Percentiles rank a stretch among this genome's conserved stretches.
Evolutionary conservation across 1,140 invertebrate genomes (phyloP).

Genomic region (Kradibia gibbosae): DNA sequence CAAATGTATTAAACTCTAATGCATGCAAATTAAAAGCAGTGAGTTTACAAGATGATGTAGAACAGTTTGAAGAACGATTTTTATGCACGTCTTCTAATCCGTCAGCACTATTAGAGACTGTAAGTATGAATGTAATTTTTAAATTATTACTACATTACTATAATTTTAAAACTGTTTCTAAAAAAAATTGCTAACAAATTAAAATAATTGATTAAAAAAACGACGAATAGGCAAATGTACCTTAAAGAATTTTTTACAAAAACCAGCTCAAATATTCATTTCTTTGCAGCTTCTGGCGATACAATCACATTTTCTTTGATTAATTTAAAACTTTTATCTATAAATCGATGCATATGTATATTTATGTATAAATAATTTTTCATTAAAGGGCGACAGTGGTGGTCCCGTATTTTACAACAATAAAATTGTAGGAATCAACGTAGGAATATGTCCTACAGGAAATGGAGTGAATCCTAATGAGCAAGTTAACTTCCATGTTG

Average conservation of each 20-base stretch:
- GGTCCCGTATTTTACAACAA: background rate
- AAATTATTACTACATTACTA: too few species aligned
- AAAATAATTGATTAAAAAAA: too few species aligned
- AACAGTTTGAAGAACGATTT: background rate
- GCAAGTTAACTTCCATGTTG: slow-evolving; percentile 2
- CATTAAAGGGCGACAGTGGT: background rate
- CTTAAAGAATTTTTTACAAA: too few species aligned
- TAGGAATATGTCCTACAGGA: background rate
- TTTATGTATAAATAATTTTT: background rate
- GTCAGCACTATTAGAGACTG: background rate
- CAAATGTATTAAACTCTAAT: background rate
- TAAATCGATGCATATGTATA: background rate
- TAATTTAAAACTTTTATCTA: too few species aligned
- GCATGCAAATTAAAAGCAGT: background rate
- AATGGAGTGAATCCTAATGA: background rate
- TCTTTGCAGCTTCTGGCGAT: too few species aligned
- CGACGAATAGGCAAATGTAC: too few species aligned
- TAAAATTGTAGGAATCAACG: background rate
- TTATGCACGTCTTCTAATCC: background rate
- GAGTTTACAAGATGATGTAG: background rate
- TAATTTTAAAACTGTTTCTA: too few species aligned
- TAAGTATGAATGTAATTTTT: too few species aligned
- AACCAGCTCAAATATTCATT: too few species aligned
- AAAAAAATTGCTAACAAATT: too few species aligned
- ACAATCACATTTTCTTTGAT: too few species aligned